Base-by-base conservation (phyloP, 1,140 invertebrate species). In the Gonioctena quinquepunctata region DNA sequence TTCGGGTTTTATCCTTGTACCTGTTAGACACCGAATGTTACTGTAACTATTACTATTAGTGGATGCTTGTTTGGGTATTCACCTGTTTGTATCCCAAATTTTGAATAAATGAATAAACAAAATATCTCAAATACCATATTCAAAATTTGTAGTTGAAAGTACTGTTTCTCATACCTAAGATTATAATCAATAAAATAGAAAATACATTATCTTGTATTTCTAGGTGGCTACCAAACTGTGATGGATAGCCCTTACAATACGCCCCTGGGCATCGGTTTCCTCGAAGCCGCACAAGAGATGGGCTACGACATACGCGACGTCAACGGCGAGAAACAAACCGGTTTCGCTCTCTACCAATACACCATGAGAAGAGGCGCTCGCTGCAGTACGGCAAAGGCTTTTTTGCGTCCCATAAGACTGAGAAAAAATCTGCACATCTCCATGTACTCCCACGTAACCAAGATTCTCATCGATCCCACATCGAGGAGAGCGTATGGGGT, bases 261-360 rank as follows among this genome's bases (percentile, higher is more conserved):
- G 0, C 93, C 93, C 0, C 81, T 95, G 13, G 93, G 92, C 0
- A 85, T 89, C n/a, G 90, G 92, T 0, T 93, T 95, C 79, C 84
- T 97, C 0, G 92, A 97, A 86, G 95, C 95, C 0, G 95, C 93
- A 28, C 88, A 93, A 80, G 94, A 97, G 81, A 94, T 96, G 89
- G 96, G 95, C 48, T 95, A 94, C 83, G 92, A 94, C 52, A 89
- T 94, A 5, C 76, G 90, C 0, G 90, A 92, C 80, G 84, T 94
- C 57, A 94, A 95, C 82, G 90, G 94, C 5, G 88, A 89, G 0
- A 87, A 92, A 73, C 93, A 94, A 79, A 94, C 93, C 0, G 93
- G 94, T 3, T 95, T 93, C 76, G 89, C 90, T 0, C 88, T 93
- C 66, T 93, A 89, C 64, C 94, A 96, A 81, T 93, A 88, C 76